Evolutionary conservation across 2,888 invertebrate genomes (phyloP), one percentile per base, ranked within the genome.

Genomic region (Spatulosminthurus flaviceps): DNA sequence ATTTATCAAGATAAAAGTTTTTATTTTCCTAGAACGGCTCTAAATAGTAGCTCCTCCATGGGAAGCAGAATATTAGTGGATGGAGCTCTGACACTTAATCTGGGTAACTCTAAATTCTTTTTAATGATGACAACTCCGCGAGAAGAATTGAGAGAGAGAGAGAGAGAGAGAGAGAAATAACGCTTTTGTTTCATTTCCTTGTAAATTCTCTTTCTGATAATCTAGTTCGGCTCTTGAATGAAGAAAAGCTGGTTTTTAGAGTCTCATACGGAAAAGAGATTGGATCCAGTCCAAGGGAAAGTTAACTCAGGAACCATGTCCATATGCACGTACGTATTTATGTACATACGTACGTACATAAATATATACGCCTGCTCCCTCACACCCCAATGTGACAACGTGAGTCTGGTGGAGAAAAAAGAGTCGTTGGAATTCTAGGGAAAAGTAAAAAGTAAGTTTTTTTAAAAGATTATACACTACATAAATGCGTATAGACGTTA

Each of bases 161-260:
- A 34, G 41, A 34, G 24, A 13, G 41, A 41, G 41, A 41, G 13
- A 11, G n/a, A 70, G 13, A 42, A 22, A 43, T 19, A 19, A 21
- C 64, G 64, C 28, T 67, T 67, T 67, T 67, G 67, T 67, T 67
- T 67, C 67, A 67, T 67, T 67, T 67, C 67, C 67, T 67, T 67
- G 28, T 28, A 28, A 67, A 67, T 28, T 64, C 26, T 67, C 21
- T 67, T 67, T 28, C 28, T 67, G 67, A 67, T 67, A 67, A 67
- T 67, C 67, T 67, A 28, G 51, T 51, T 51, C 19, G n/a, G n/a
- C 9, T 51, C 51, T 51, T n/a, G n/a, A 51, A 2, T 51, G 19
- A 51, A n/a, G 34, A 34, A 4, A 9, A 34, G 34, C 34, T 34
- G 34, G 34, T 22, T 64, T 64, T 64, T 34, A 5, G 2, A 13